These are phyloP conservation scores for Steinernema hermaphroditum DNA, from an alignment of 2,888 invertebrate genomes.

Conservation along the genomic window DNA sequence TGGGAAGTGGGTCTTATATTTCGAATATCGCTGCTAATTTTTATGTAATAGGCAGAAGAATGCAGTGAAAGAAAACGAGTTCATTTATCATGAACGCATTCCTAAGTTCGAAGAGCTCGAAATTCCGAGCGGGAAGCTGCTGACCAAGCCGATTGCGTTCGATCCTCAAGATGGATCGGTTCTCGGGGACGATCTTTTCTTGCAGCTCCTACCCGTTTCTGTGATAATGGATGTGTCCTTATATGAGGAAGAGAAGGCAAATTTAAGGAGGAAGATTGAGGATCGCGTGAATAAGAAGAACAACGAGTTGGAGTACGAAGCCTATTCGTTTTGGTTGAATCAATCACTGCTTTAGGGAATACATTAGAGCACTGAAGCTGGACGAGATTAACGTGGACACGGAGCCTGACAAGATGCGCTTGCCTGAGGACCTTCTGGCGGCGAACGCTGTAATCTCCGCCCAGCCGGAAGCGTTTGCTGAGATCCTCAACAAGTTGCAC, in stretches of 20 bases:
- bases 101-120: slow-evolving; percentile 76
- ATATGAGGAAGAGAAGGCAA: slow-evolving; percentile 92
- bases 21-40: too few relatives aligned
- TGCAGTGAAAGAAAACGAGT: slow-evolving; percentile 70
- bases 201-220: slow-evolving; percentile 87
- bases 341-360: slow-evolving; percentile 41
- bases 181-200: slow-evolving; percentile 82
- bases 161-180: slow-evolving; percentile 83
- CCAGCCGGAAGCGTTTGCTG: slow-evolving; percentile 80
- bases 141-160: slow-evolving; percentile 89
- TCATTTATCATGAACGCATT: slow-evolving; percentile 75
- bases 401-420: slow-evolving; percentile 47
- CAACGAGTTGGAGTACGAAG: slow-evolving; percentile 76
- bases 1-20: slow-evolving; percentile 78
- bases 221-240: slow-evolving; percentile 88
- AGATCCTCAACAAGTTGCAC: slow-evolving; percentile 80
- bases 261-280: slow-evolving; percentile 79
- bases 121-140: slow-evolving; percentile 46
- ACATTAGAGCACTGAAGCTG: slow-evolving; percentile 44
- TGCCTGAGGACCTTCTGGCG: slow-evolving; percentile 86
- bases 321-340: too few relatives aligned
- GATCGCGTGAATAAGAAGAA: slow-evolving; percentile 81
- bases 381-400: slow-evolving; percentile 48
- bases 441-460: slow-evolving; percentile 89
- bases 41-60: slow-evolving; percentile 68